These are phyloP conservation scores for Pampusana beccarii DNA, from an alignment of 2,113 vertebrate species.

Conservation along the genomic window DNA sequence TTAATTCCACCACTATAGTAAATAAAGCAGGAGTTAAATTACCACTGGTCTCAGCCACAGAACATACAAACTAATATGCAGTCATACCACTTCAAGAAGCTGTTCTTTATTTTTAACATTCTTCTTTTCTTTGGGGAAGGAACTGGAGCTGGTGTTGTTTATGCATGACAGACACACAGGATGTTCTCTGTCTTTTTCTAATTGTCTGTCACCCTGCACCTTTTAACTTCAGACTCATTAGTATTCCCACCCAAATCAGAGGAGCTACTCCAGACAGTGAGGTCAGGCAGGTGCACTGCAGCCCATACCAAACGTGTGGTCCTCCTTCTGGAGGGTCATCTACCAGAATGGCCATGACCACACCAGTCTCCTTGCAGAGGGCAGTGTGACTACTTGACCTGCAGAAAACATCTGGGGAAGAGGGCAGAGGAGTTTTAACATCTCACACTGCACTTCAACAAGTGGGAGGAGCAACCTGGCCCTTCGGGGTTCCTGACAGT, in stretches of 20 bases:
- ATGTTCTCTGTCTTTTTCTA: neutral
- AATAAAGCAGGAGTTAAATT: neutral
- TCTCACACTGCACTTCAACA: neutral
- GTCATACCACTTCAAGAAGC: neutral
- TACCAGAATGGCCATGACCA: neutral
- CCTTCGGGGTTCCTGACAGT: neutral
- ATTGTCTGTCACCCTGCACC: neutral
- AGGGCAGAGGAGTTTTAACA: neutral
- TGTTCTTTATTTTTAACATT: neutral
- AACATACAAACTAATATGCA: neutral
- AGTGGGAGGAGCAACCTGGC: neutral
- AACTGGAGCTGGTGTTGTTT: neutral
- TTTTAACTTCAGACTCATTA: neutral
- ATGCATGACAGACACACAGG: neutral
- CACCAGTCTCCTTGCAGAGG: neutral
- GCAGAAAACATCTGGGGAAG: neutral
- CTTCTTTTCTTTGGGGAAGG: neutral
- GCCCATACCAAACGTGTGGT: fast-evolving
- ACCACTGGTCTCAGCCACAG: neutral
- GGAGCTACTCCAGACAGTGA: neutral
- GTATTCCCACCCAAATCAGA: neutral
- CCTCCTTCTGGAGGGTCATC: neutral
- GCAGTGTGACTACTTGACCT: neutral
- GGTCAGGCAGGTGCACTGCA: neutral
- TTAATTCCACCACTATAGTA: neutral